Conservation (phyloP, 2,888 invertebrate genomes). For the Melanotus villosus region DNA sequence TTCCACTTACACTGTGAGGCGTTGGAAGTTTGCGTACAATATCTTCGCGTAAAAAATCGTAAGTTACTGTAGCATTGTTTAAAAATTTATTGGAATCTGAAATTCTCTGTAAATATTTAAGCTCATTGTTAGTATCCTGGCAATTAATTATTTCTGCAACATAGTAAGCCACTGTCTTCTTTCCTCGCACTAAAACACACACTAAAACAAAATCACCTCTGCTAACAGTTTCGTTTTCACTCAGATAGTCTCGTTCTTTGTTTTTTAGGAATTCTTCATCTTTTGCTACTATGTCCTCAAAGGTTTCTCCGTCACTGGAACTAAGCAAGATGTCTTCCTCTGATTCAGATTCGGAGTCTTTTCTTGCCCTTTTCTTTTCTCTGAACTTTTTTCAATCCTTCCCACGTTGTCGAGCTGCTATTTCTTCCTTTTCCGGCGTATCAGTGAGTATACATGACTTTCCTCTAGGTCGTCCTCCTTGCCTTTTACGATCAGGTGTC, state of each 20-base stretch:
- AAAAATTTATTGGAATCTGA: background rate
- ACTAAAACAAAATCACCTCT: conserved; percentile 4
- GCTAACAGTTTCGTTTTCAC: background rate
- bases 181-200: background rate
- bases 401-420: too few relatives aligned
- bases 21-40: background rate
- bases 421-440: background rate
- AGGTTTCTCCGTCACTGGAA: background rate
- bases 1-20: too few relatives aligned
- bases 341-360: background rate
- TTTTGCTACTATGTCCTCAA: background rate
- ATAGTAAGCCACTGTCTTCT: background rate
- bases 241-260: background rate
- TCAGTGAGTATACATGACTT: background rate
- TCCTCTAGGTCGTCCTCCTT: background rate
- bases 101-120: background rate
- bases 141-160: background rate
- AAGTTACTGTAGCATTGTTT: background rate
- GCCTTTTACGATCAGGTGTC: background rate
- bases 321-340: background rate
- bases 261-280: background rate
- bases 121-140: background rate
- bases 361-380: background rate
- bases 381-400: too few relatives aligned
- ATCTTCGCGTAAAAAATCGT: background rate